These are phyloP conservation scores for Oceanites oceanicus DNA, from an alignment of 2,113 vertebrate species.

Conservation along the genomic window DNA sequence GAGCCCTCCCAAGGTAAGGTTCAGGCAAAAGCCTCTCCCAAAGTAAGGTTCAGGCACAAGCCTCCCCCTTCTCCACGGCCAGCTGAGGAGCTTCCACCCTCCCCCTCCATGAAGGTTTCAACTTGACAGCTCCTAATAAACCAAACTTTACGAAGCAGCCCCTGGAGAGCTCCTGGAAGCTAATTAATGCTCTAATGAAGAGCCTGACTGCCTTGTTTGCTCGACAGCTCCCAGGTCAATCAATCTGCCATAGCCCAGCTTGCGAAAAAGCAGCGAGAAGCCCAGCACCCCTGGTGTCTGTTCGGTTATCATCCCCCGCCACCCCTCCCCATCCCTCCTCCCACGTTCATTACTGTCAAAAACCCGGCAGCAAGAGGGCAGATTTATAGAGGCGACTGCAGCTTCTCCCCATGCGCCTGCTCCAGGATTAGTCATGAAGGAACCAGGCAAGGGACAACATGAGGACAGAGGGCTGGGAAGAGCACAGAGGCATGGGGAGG, in stretches of 20 bases:
- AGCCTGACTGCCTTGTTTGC: slow-evolving; percentile 30
- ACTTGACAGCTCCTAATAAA: slow-evolving; percentile 27
- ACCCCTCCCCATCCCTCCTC: not conserved
- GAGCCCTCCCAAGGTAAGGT: not conserved
- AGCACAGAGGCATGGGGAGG: not conserved
- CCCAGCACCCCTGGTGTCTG: not conserved
- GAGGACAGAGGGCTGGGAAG: not conserved
- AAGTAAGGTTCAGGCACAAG: not conserved
- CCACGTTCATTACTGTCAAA: slow-evolving; percentile 33
- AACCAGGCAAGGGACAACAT: rapidly evolving
- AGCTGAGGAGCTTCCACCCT: not conserved
- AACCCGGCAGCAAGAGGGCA: not conserved
- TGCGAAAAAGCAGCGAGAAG: not conserved
- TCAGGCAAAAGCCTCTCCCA: not conserved
- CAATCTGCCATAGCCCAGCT: not conserved
- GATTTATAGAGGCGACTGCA: not conserved
- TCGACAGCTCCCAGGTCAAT: not conserved
- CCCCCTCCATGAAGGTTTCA: not conserved
- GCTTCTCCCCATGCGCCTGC: not conserved
- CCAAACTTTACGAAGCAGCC: not conserved
- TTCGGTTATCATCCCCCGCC: not conserved
- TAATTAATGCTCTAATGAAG: slow-evolving; percentile 57
- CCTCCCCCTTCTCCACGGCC: not conserved
- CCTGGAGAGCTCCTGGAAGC: not conserved
- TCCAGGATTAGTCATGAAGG: not conserved